Evolutionary conservation across 2,113 vertebrate species (phyloP).

Genomic region (Triplophysa rosa): DNA sequence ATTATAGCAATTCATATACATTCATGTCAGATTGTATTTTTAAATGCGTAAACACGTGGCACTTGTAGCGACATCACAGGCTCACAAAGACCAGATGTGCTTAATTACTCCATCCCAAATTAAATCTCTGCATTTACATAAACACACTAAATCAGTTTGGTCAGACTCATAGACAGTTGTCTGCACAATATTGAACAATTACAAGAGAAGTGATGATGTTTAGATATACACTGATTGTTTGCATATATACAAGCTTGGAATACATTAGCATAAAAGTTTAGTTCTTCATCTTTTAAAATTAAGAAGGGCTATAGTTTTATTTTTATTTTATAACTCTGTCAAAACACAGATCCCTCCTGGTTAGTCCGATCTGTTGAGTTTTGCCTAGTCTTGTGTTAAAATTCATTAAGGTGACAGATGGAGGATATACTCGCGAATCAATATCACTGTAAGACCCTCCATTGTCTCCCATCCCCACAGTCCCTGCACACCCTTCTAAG

Average conservation of each 20-base stretch:
- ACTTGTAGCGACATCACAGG: constrained; percentile 37
- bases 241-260: background rate
- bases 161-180: constrained; percentile 30
- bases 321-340: background rate
- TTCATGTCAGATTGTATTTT: constrained; percentile 37
- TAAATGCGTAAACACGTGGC: constrained; percentile 31
- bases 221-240: background rate
- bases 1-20: constrained; percentile 42
- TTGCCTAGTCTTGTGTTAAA: constrained; percentile 25
- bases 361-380: constrained; percentile 4
- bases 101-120: constrained; percentile 41
- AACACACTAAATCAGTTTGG: constrained; percentile 41
- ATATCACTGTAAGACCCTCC: constrained; percentile 21
- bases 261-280: too few relatives aligned
- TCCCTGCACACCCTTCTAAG: background rate
- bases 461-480: background rate
- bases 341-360: background rate
- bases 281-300: background rate
- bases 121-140: constrained; percentile 44
- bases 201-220: background rate
- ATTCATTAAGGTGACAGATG: constrained; percentile 23
- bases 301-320: too few relatives aligned
- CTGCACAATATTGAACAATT: constrained; percentile 4
- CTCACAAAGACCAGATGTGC: constrained; percentile 37
- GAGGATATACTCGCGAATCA: constrained; percentile 11